These are phyloP conservation scores for Malurus splendens DNA, from an alignment of 2,797 vertebrate genomes.

Conservation along the genomic window DNA sequence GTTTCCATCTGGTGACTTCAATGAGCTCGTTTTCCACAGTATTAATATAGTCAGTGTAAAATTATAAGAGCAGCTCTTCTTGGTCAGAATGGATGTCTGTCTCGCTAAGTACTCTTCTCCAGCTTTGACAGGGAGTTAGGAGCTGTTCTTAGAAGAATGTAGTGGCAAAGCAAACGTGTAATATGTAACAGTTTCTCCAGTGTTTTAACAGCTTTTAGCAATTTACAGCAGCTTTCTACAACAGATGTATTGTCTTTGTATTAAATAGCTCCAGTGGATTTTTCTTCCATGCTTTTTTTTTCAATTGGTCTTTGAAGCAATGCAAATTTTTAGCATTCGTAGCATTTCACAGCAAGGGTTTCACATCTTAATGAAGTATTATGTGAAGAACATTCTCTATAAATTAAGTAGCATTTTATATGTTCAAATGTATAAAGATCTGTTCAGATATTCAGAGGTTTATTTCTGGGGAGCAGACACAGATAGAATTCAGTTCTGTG, in stretches of 20 bases:
- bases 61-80: background rate
- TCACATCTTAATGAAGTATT: constrained; percentile 4
- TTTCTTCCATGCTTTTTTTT: background rate
- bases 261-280: background rate
- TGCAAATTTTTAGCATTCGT: background rate
- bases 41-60: background rate
- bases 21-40: background rate
- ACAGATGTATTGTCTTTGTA: constrained; percentile 4
- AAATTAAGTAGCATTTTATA: constrained; percentile 1
- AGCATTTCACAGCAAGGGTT: background rate
- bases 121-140: background rate
- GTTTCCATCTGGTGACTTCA: background rate
- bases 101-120: background rate
- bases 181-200: background rate
- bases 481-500: background rate
- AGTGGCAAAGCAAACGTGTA: background rate
- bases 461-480: background rate
- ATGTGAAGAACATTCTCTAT: background rate
- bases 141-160: background rate
- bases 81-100: background rate
- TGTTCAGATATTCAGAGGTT: background rate
- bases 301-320: background rate
- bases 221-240: background rate
- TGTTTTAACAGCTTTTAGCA: background rate
- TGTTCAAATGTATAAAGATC: background rate